Base-by-base conservation (phyloP, 2,888 invertebrate genomes). In the Trichacis sp. region DNA sequence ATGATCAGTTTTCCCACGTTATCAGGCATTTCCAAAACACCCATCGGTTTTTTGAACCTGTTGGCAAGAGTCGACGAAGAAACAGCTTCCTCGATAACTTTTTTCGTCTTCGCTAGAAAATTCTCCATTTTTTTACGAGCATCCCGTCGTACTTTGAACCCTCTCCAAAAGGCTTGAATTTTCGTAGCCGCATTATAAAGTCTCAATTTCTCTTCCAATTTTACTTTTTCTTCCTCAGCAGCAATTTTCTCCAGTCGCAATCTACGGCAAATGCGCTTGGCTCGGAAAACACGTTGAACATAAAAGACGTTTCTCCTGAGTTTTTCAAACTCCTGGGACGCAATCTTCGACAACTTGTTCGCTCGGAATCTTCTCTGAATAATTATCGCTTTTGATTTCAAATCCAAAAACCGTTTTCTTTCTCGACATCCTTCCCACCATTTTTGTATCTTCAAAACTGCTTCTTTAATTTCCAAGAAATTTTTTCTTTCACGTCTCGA, bases 151-250 rank as follows among this genome's bases (percentile, higher is more conserved):
- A 77, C 68, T 38, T 55, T 73, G 65, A 81, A 79, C 5, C 86
- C 86, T 71, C 81, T 81, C 87, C 87, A 87, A n/a, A 45, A 12
- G 15, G 85, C 88, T 87, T 92, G 92, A 73, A 92, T 92, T 74
- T 87, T 87, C 1, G 85, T 85, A 9, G 89, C 91, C 2, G 92
- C 90, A 66, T 73, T 67, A 85, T 80, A 24, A 77, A 83, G 51
- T 78, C 82, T 54, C 1, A 47, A 48, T 6, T 20, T 30, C 33
- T 66, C 40, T 19, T 51, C 57, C 1, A 4, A 33, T 30, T 9
- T 38, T 9, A 20, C 19, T 30, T 14, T 19, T 4, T 30, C 3
- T 38, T 29, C 46, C 29, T 20, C 30, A 3, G 15, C 12, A 2
- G 19, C 47, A 12, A 48, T 14, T 29, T 14, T 38, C 0, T 50